Evolutionary conservation across 2,888 invertebrate genomes (phyloP).

Genomic region (Tillus elongatus): DNA sequence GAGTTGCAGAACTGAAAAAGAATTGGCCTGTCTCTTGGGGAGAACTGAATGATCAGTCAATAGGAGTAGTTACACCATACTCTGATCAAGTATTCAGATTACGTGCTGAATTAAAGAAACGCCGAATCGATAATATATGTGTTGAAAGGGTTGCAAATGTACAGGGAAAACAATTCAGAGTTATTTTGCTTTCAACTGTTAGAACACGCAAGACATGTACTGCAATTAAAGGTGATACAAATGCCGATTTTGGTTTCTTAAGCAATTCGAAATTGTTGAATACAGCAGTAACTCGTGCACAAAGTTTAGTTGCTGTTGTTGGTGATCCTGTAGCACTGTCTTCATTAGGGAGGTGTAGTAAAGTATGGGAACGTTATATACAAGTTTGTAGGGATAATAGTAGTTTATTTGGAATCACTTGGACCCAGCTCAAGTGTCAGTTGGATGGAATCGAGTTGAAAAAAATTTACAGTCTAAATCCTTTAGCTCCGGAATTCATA

Average conservation of each 20-base stretch:
- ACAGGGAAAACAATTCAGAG: conserved; percentile 80
- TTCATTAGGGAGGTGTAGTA: conserved; percentile 69
- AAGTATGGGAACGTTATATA: conserved; percentile 72
- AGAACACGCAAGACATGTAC: conserved; percentile 65
- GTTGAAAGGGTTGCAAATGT: conserved; percentile 78
- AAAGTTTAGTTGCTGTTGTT: conserved; percentile 72
- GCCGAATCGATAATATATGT: conserved; percentile 63
- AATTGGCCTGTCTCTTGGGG: conserved; percentile 69
- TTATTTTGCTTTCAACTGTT: conserved; percentile 71
- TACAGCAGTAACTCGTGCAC: conserved; percentile 74
- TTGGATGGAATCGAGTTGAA: conserved; percentile 66
- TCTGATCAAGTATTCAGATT: conserved; percentile 71
- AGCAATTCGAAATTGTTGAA: conserved; percentile 74
- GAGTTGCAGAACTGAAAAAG: conserved; percentile 60
- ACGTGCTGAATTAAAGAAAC: conserved; percentile 64
- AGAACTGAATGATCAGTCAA: conserved; percentile 62
- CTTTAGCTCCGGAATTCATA: conserved; percentile 70
- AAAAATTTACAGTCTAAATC: conserved; percentile 69
- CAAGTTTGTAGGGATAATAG: conserved; percentile 61
- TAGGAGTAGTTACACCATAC: conserved; percentile 80
- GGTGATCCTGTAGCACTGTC: conserved; percentile 78
- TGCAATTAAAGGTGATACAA: conserved; percentile 43
- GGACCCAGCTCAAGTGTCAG: conserved; percentile 56
- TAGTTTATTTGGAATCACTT: conserved; percentile 64
- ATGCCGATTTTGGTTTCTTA: conserved; percentile 70